These are phyloP conservation scores for Cryptops parisi DNA, from an alignment of 2,888 invertebrate genomes.

Conservation along the genomic window DNA sequence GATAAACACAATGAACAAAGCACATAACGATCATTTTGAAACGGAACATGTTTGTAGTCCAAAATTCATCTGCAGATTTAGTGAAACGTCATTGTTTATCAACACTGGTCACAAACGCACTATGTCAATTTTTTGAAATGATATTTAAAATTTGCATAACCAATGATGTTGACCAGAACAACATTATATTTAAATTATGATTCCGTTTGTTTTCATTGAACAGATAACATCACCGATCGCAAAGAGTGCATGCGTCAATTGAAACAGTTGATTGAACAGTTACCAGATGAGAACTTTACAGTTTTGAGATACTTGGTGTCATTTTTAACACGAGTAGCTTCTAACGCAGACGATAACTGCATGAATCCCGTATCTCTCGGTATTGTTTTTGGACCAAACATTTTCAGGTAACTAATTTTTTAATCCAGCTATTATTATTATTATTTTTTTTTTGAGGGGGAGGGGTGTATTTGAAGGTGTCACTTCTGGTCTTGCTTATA, in stretches of 20 bases:
- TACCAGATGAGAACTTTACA: slow-evolving; percentile 30
- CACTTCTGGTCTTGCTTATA: background rate
- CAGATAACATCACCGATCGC: slow-evolving; percentile 16
- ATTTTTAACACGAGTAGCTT: slow-evolving; percentile 31
- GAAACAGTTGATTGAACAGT: slow-evolving; percentile 25
- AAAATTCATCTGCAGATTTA: no score
- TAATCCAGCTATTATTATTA: background rate
- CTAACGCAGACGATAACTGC: slow-evolving; percentile 31
- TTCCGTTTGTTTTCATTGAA: no score
- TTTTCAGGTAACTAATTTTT: slow-evolving; percentile 29
- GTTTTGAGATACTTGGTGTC: slow-evolving; percentile 32
- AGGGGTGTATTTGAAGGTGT: background rate
- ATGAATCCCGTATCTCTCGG: slow-evolving; percentile 34
- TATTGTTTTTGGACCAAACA: slow-evolving; percentile 36
- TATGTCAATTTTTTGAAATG: no score
- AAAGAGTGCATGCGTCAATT: slow-evolving; percentile 22
- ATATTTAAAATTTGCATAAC: no score
- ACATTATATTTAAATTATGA: no score
- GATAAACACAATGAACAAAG: no score
- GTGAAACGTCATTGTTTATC: no score
- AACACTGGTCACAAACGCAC: no score
- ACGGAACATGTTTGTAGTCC: no score
- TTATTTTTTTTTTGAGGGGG: background rate
- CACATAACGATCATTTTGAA: no score
- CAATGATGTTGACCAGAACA: no score